These are phyloP conservation scores for Scaptodrosophila latifasciaeformis DNA, from an alignment of 2,888 invertebrate species.

Conservation along the genomic window DNA sequence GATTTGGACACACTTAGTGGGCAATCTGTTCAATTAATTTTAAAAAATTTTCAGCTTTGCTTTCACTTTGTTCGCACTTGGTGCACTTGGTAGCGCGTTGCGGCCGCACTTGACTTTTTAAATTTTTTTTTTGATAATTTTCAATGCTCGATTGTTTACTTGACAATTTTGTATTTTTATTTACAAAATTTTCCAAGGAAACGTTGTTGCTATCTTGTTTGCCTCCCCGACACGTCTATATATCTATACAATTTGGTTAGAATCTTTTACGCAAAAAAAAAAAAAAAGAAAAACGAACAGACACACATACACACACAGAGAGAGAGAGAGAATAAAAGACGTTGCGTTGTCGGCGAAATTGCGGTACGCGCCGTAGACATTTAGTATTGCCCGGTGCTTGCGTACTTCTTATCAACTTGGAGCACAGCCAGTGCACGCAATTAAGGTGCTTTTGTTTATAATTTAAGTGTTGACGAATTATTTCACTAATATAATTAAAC, in stretches of 20 bases:
- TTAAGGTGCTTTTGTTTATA: constrained; percentile 5
- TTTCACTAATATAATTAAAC: constrained; percentile 56
- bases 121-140: constrained; percentile 14
- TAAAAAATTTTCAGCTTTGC: not conserved
- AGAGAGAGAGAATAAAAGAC: constrained; percentile 16
- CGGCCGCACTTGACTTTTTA: constrained; percentile 17
- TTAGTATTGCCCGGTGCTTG: not conserved
- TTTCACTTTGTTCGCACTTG: constrained; percentile 4
- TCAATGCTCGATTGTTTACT: constrained; percentile 34
- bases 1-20: not conserved
- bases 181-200: constrained; percentile 67
- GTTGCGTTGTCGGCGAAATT: constrained; percentile 2
- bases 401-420: not conserved
- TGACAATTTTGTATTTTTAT: constrained; percentile 63
- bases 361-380: constrained; percentile 7
- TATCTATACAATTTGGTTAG: constrained; percentile 33
- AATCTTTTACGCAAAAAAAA: constrained; percentile 51
- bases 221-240: constrained; percentile 16
- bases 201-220: constrained; percentile 57
- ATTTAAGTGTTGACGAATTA: constrained; percentile 37
- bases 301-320: constrained; percentile 29
- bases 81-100: constrained; percentile 10
- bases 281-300: constrained; percentile 10
- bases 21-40: not conserved
- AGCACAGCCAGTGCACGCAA: not conserved